Evolutionary conservation across 2,113 vertebrate species (phyloP), one percentile per base, ranked within the genome.

Genomic region (Grammomys surdaster): DNA sequence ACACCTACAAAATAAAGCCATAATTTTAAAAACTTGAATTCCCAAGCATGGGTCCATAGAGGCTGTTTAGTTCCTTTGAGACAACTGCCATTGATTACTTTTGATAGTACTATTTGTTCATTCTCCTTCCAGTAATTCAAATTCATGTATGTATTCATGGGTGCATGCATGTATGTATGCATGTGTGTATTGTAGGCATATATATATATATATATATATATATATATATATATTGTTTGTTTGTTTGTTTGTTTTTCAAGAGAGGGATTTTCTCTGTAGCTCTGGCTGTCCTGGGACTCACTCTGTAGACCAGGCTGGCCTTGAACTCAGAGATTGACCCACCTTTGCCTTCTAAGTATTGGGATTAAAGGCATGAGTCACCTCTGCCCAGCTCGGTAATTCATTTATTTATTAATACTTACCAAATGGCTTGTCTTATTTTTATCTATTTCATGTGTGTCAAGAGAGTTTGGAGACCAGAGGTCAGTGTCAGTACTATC

Each of bases 181-280:
- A 12, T 33, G 12, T 13, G 1, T 69, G 5, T 0, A 12, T 33
- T 69, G 13, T 33, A 4, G 4, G 1, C 5, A 65, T 67, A 10
- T 67, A 67, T 16, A 13, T 10, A 33, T 69, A 5, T 33, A 14
- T 16, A 5, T 69, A 33, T 33, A 1, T 14, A 67, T 31, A 1
- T 67, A 31, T 58, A 48, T 48, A 12, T 56, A 56, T n/a, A n/a
- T n/a, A n/a, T 28, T 67, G 8, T 10, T 67, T 67, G 2, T 31
- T 67, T 65, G 26, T 65, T 65, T 17, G 16, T 40, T 20, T 9
- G 7, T 40, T 75, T 75, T 22, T 75, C n/a, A 4, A 75, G n/a
- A 43, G n/a, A 75, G 72, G n/a, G 72, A 43, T 75, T 75, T 20
- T 75, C 72, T 75, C 9, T 75, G 72, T 24, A 10, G n/a, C 72